Evolutionary conservation across 2,888 invertebrate species (phyloP).

Genomic region (Reticulitermes lucifugus): DNA sequence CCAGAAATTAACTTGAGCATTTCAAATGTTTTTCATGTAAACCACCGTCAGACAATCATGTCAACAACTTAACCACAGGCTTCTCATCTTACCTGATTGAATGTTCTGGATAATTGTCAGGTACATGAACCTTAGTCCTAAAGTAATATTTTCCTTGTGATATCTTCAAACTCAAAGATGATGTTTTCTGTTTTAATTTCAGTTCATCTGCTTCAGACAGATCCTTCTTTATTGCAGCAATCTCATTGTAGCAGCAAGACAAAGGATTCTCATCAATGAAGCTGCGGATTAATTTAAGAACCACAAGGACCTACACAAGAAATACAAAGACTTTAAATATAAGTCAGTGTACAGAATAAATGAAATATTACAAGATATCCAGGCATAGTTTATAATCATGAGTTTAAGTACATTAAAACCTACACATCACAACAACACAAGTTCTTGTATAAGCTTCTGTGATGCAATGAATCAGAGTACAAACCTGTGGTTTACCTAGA

Average conservation of each 20-base stretch:
- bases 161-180: conserved; percentile 70
- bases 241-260: conserved; percentile 79
- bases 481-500: conserved; percentile 70
- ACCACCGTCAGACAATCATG: too few relatives aligned
- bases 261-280: conserved; percentile 78
- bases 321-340: neutral
- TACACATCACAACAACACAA: too few relatives aligned
- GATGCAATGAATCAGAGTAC: neutral
- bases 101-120: conserved; percentile 73
- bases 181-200: conserved; percentile 75
- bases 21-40: too few relatives aligned
- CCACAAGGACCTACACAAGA: conserved; percentile 66
- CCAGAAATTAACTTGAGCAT: too few relatives aligned
- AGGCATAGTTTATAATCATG: too few relatives aligned
- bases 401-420: too few relatives aligned
- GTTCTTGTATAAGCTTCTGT: too few relatives aligned
- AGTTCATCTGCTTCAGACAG: conserved; percentile 68
- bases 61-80: too few relatives aligned
- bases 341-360: too few relatives aligned
- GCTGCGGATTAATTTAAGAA: conserved; percentile 71
- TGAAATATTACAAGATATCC: too few relatives aligned
- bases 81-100: conserved; percentile 64
- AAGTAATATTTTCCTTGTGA: conserved; percentile 72
- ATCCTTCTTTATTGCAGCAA: conserved; percentile 69
- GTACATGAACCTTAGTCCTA: conserved; percentile 70